A percentile compares a stretch with the other conserved stretches of the same genome.
phyloP scores from a whole-genome alignment of 2,888 invertebrate species.

The Lysandra bellargus region DNA sequence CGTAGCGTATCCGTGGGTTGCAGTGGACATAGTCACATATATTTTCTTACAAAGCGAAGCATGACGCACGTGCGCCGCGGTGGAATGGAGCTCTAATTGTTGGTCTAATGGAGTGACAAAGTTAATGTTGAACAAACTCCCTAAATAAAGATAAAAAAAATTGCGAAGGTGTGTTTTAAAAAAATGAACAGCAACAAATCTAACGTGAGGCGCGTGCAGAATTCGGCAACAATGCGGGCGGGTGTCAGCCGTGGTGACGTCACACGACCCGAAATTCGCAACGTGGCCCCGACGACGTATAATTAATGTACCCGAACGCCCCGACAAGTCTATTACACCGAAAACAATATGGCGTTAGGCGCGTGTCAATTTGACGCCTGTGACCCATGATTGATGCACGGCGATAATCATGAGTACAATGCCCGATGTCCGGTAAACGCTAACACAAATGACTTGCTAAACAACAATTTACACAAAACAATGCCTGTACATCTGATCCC shows the following conservation, averaged over 20 bases:
- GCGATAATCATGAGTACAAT: constrained; percentile 31
- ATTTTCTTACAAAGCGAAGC: too few relatives aligned
- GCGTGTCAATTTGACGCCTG: constrained; percentile 41
- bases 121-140: too few relatives aligned
- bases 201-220: constrained; percentile 47
- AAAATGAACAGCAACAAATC: not conserved
- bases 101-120: too few relatives aligned
- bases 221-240: constrained; percentile 63
- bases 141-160: too few relatives aligned
- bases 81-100: too few relatives aligned
- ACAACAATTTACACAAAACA: constrained; percentile 16
- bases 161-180: not conserved
- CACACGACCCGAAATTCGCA: constrained; percentile 43
- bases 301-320: constrained; percentile 47
- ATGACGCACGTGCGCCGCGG: too few relatives aligned
- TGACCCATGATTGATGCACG: constrained; percentile 38
- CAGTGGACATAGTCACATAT: too few relatives aligned
- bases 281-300: constrained; percentile 41
- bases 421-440: constrained; percentile 13
- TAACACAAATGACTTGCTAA: constrained; percentile 25
- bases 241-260: constrained; percentile 48
- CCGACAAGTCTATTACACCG: constrained; percentile 47
- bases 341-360: constrained; percentile 42
- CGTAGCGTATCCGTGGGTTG: too few relatives aligned
- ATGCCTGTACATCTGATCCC: not conserved